Evolutionary conservation across 1,140 invertebrate genomes (phyloP), one percentile per base, ranked within the genome.

Genomic region (Neomicropteryx cornuta): DNA sequence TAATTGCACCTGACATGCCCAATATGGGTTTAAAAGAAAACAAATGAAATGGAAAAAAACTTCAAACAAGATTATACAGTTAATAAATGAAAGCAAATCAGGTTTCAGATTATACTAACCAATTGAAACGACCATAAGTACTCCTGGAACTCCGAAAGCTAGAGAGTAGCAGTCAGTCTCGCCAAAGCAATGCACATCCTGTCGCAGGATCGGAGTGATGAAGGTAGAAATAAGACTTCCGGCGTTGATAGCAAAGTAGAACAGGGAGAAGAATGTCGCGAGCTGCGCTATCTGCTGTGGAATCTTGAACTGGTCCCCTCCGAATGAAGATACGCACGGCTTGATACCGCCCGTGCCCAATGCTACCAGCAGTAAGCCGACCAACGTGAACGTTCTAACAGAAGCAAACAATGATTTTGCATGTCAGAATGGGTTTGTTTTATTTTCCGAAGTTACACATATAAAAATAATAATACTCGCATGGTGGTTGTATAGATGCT

Each of bases 331-430:
- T 0, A 98, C 94, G 56, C 93, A 97, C 1, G 96, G 93, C 56
- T 99, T 99, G 50, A 99, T 98, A 2, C 95, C 91, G 5, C 93
- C 96, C 0, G 90, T 92, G 1, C 92, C 91, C 10, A 93, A 38
- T 2, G 89, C 89, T 45, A 96, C 90, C 11, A 94, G 62, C 0
- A 80, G 47, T 38, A 95, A 62, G 1, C 89, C 90, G n/a, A 87
- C 5, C 5, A 91, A 70, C 2, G 83, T 79, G 21, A 87, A 73
- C 41, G 61, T 67, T 46, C 81, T 85, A n/a, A n/a, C n/a, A n/a
- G n/a, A n/a, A n/a, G n/a, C n/a, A n/a, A n/a, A n/a, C n/a, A n/a
- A n/a, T n/a, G n/a, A n/a, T n/a, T n/a, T n/a, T n/a, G n/a, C n/a
- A n/a, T n/a, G n/a, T n/a, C n/a, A n/a, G n/a, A n/a, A n/a, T n/a